These are phyloP conservation scores for Xyrichtys novacula DNA, from an alignment of 2,797 vertebrate species.

Conservation along the genomic window DNA sequence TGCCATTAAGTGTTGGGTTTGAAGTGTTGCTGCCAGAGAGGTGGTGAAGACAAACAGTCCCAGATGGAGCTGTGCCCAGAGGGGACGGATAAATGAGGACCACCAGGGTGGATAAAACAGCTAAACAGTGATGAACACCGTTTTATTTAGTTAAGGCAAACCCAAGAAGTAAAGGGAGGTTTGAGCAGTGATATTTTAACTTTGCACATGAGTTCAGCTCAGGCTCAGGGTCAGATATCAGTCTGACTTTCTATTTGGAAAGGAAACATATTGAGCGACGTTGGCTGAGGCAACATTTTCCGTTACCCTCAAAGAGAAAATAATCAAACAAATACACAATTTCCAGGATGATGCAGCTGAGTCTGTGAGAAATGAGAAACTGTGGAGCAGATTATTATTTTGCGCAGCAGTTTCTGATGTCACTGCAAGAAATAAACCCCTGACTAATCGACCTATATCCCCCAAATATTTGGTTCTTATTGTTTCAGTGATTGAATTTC, in stretches of 20 bases:
- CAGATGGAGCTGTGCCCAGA: slow-evolving; percentile 73
- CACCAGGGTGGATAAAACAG: slow-evolving; percentile 73
- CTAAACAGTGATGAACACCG: slow-evolving; percentile 32
- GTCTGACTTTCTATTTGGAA: slow-evolving; percentile 28
- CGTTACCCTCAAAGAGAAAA: slow-evolving; percentile 69
- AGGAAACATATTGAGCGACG: slow-evolving; percentile 49
- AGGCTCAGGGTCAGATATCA: slow-evolving; percentile 10
- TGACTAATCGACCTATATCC: slow-evolving; percentile 20
- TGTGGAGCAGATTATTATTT: slow-evolving; percentile 25
- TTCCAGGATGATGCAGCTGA: slow-evolving; percentile 63
- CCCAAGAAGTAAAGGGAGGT: not conserved
- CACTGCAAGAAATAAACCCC: slow-evolving; percentile 24
- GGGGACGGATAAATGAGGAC: slow-evolving; percentile 75
- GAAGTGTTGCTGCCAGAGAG: slow-evolving; percentile 69
- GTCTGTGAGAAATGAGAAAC: slow-evolving; percentile 75
- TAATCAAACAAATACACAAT: slow-evolving; percentile 76
- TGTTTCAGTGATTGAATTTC: slow-evolving; percentile 10
- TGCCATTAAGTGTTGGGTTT: slow-evolving; percentile 65
- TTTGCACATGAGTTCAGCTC: slow-evolving; percentile 3
- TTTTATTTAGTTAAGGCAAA: slow-evolving; percentile 42
- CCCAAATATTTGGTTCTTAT: slow-evolving; percentile 13
- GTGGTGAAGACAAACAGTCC: slow-evolving; percentile 72
- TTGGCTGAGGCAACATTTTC: slow-evolving; percentile 69
- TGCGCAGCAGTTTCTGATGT: slow-evolving; percentile 34
- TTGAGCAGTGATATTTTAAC: slow-evolving; percentile 15